These are phyloP conservation scores for Portevinia maculata DNA, from an alignment of 2,888 invertebrate genomes.

Conservation along the genomic window DNA sequence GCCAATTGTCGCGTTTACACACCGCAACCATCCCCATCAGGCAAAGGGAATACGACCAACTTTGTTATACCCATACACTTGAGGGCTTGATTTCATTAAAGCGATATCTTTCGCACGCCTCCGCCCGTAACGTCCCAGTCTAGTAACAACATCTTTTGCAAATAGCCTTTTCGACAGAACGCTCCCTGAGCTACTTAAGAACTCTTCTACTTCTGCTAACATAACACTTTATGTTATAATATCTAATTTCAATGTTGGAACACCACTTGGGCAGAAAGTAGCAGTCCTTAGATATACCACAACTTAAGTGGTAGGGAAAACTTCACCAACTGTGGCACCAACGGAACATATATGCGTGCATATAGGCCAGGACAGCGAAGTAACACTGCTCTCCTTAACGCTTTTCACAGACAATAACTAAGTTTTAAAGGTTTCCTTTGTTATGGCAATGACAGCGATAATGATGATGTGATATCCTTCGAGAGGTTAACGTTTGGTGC, in stretches of 20 bases:
- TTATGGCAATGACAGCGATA: constrained; percentile 61
- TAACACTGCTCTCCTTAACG: background rate
- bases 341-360: constrained; percentile 32
- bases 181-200: constrained; percentile 64
- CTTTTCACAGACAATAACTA: constrained; percentile 38
- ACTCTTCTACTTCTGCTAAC: constrained; percentile 58
- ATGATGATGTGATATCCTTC: constrained; percentile 67
- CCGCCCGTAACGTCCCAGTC: constrained; percentile 25
- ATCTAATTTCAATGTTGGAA: constrained; percentile 74
- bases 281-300: constrained; percentile 55
- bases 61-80: constrained; percentile 26
- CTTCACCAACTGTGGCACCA: constrained; percentile 41
- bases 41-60: constrained; percentile 53
- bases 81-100: constrained; percentile 51
- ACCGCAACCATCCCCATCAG: constrained; percentile 40
- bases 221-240: constrained; percentile 73
- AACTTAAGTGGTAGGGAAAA: constrained; percentile 7
- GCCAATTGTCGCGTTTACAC: constrained; percentile 54
- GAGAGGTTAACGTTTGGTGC: constrained; percentile 57
- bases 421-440: constrained; percentile 65
- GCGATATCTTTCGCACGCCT: background rate
- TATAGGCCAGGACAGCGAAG: constrained; percentile 19
- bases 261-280: constrained; percentile 71
- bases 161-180: constrained; percentile 66
- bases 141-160: constrained; percentile 66